A percentile compares a stretch with the other conserved stretches of the same genome.
These are phyloP conservation scores for Riparia riparia DNA, from an alignment of 2,113 vertebrate genomes.

Conservation along the genomic window DNA sequence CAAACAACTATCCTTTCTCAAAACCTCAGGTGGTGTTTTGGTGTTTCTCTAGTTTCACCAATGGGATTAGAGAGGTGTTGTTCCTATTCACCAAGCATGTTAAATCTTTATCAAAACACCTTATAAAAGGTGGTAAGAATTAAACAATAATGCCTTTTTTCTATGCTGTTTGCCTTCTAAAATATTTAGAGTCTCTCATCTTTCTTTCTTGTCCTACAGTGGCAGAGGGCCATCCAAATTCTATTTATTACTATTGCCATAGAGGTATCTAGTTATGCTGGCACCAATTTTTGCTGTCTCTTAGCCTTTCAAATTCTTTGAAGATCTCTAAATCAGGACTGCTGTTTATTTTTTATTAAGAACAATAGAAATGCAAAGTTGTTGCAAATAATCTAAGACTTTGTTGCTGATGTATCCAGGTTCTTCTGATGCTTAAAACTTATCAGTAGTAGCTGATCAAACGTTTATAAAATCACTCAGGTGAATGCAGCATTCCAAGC, in stretches of 20 bases:
- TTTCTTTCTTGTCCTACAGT: too few species aligned
- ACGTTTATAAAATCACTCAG: background rate
- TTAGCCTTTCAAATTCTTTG: background rate
- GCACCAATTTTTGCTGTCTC: background rate
- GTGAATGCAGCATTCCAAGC: background rate
- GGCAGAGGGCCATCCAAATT: background rate
- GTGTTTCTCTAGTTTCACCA: too few species aligned
- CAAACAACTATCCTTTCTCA: too few species aligned
- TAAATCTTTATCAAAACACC: too few species aligned
- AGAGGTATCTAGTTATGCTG: background rate
- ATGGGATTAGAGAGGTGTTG: too few species aligned
- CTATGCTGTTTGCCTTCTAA: too few species aligned
- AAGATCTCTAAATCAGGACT: background rate
- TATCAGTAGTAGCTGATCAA: background rate
- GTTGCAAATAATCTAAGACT: background rate
- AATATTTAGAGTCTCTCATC: too few species aligned
- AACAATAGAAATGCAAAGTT: background rate
- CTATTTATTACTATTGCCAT: background rate
- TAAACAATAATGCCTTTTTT: too few species aligned
- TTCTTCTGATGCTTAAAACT: background rate
- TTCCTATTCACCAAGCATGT: too few species aligned
- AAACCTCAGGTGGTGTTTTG: too few species aligned
- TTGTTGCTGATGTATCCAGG: background rate
- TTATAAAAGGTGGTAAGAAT: too few species aligned
- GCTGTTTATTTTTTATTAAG: background rate